These are phyloP conservation scores for Nomada ruficornis DNA, from an alignment of 2,888 invertebrate genomes.

Conservation along the genomic window DNA sequence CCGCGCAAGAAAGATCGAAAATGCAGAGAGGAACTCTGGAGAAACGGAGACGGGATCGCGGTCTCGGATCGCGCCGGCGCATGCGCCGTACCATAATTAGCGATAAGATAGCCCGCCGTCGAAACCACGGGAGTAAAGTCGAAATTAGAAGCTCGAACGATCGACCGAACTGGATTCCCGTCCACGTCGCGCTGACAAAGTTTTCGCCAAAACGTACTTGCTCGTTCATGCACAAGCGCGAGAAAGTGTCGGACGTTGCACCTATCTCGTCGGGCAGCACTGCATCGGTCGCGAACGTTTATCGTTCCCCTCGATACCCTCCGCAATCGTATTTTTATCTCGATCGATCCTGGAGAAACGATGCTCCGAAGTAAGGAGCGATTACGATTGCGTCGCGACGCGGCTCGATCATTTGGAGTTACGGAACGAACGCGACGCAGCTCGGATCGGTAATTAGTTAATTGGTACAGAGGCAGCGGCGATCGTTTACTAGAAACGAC, in stretches of 20 bases:
- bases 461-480: background rate
- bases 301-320: background rate
- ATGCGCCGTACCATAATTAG: conserved; percentile 68
- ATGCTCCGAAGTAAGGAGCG: too few species aligned
- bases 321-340: too few species aligned
- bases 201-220: background rate
- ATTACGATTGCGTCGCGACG: too few species aligned
- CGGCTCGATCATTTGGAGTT: too few species aligned
- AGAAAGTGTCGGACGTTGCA: background rate
- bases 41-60: conserved; percentile 49
- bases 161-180: conserved; percentile 16
- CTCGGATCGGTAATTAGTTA: too few species aligned
- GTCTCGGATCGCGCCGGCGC: conserved; percentile 61
- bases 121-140: conserved; percentile 57
- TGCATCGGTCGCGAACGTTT: background rate
- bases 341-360: too few species aligned
- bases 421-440: too few species aligned
- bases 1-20: conserved; percentile 37
- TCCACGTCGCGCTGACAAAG: background rate
- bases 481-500: background rate
- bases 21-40: conserved; percentile 33
- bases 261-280: too few species aligned
- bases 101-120: conserved; percentile 70
- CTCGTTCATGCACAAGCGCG: too few species aligned
- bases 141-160: conserved; percentile 62